A percentile compares a stretch with the other conserved stretches of the same genome.
Conservation (phyloP, 2,888 invertebrate species). For the Linnaemya vulpina region DNA sequence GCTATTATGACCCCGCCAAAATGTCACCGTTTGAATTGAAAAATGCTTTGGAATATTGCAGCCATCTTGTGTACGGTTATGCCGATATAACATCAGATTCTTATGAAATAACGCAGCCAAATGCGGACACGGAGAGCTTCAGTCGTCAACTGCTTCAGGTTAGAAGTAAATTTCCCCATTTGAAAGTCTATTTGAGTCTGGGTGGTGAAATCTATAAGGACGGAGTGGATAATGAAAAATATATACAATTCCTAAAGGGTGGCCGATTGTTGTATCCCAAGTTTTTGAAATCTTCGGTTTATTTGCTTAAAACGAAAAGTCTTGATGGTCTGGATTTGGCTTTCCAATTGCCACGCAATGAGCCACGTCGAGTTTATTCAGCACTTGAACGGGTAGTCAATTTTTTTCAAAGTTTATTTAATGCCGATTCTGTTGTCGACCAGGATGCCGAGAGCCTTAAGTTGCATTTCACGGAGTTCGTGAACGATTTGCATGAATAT, state of each 20-base stretch:
- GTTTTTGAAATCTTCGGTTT: slow-evolving; percentile 89
- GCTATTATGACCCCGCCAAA: slow-evolving; percentile 84
- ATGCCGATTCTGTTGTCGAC: slow-evolving; percentile 88
- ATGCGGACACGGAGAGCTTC: slow-evolving; percentile 89
- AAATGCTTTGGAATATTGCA: slow-evolving; percentile 89
- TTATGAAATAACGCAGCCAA: slow-evolving; percentile 87
- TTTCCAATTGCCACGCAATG: slow-evolving; percentile 91
- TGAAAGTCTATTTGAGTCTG: slow-evolving; percentile 89
- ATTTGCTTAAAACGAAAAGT: slow-evolving; percentile 88
- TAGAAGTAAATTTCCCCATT: slow-evolving; percentile 87
- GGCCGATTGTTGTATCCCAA: slow-evolving; percentile 85
- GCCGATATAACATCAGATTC: slow-evolving; percentile 88
- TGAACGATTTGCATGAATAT: background rate
- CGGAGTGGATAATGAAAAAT: slow-evolving; percentile 86
- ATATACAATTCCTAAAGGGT: slow-evolving; percentile 88
- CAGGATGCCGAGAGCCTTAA: slow-evolving; percentile 90
- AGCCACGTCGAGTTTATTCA: slow-evolving; percentile 90
- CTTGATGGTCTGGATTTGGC: slow-evolving; percentile 95
- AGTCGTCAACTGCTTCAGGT: slow-evolving; percentile 88
- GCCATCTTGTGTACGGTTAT: slow-evolving; percentile 90
- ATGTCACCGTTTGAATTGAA: slow-evolving; percentile 88
- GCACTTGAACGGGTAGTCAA: slow-evolving; percentile 85
- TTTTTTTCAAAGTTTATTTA: slow-evolving; percentile 91
- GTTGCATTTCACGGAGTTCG: slow-evolving; percentile 87
- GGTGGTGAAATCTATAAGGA: slow-evolving; percentile 90